phyloP scores from a whole-genome alignment of 1,140 invertebrate species.

The Zaprionus lachaisei region DNA sequence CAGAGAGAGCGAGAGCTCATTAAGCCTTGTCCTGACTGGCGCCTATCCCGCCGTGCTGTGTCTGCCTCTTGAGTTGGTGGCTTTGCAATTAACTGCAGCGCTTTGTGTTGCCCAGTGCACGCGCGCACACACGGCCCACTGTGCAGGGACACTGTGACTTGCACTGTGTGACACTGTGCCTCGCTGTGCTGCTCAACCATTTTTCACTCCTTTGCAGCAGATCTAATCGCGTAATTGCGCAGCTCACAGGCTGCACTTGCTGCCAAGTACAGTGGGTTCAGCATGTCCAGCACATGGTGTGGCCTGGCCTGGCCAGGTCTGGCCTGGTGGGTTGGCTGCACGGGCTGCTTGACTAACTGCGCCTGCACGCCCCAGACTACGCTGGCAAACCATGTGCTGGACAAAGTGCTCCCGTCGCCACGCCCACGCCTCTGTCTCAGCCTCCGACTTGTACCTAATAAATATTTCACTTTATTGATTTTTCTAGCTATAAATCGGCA shows the following conservation, averaged over 20 bases:
- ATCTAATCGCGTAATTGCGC: constrained; percentile 68
- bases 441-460: constrained; percentile 36
- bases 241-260: constrained; percentile 25
- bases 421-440: constrained; percentile 43
- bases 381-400: constrained; percentile 62
- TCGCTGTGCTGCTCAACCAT: constrained; percentile 58
- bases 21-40: constrained; percentile 59
- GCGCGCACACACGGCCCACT: constrained; percentile 27
- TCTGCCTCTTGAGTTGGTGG: constrained; percentile 68
- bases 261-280: not conserved
- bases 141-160: constrained; percentile 26
- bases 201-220: constrained; percentile 74
- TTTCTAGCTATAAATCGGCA: constrained; percentile 47
- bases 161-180: constrained; percentile 41
- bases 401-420: constrained; percentile 73
- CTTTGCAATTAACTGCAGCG: constrained; percentile 81
- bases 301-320: not conserved
- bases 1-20: constrained; percentile 65
- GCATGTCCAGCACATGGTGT: constrained; percentile 53
- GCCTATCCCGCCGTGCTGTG: constrained; percentile 68
- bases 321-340: not conserved
- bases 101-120: constrained; percentile 45
- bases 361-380: constrained; percentile 20
- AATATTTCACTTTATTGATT: constrained; percentile 80
- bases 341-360: constrained; percentile 31